Evolutionary conservation across 2,113 vertebrate species (phyloP).

Genomic region (Syngnathoides biaculeatus): DNA sequence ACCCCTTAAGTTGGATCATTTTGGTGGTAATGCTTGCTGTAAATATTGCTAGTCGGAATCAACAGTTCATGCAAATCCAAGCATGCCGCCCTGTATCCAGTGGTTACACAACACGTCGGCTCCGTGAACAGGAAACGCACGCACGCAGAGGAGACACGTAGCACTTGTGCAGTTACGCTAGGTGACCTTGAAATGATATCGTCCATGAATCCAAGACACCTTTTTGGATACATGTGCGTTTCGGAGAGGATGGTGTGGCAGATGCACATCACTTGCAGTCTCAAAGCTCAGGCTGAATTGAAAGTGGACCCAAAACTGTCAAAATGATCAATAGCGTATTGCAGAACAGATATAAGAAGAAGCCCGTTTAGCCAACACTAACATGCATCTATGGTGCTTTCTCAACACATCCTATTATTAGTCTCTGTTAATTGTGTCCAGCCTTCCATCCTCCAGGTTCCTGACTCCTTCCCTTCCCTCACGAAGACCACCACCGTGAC

Average conservation of each 20-base stretch:
- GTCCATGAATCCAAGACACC: constrained; percentile 52
- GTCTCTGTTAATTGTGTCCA: constrained; percentile 68
- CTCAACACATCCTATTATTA: constrained; percentile 32
- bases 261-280: constrained; percentile 56
- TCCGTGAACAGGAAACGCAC: constrained; percentile 60
- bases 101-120: constrained; percentile 72
- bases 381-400: constrained; percentile 76
- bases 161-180: constrained; percentile 69
- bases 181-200: constrained; percentile 58
- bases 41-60: constrained; percentile 82
- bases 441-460: constrained; percentile 51
- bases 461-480: constrained; percentile 28
- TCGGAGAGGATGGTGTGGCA: constrained; percentile 45
- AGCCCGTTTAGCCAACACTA: constrained; percentile 74
- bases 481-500: constrained; percentile 51
- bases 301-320: constrained; percentile 66
- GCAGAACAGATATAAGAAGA: constrained; percentile 80
- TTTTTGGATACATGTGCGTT: constrained; percentile 52
- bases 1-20: constrained; percentile 64
- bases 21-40: constrained; percentile 73
- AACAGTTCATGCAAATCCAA: constrained; percentile 77
- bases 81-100: constrained; percentile 75
- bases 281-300: constrained; percentile 63
- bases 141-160: constrained; percentile 47
- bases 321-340: constrained; percentile 78